Base-by-base conservation (phyloP, 2,888 invertebrate species). In the Xylota sylvarum region DNA sequence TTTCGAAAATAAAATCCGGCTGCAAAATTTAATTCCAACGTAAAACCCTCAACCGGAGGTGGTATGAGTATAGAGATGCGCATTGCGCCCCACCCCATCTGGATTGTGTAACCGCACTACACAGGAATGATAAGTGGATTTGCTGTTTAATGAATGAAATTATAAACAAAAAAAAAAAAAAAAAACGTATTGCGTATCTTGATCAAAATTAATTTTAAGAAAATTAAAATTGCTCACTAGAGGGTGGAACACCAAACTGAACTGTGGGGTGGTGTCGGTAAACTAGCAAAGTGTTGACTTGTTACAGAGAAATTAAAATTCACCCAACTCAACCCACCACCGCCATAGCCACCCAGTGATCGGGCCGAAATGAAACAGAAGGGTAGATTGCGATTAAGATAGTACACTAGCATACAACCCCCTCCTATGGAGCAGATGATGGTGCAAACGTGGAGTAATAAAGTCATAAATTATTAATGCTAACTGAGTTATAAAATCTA, bases 351-450 rank as follows among this genome's bases (percentile, higher is more conserved):
- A n/a, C 5, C 46, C 10, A 5, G 58, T 12, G 52, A 67, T 27
- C 43, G 52, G 52, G 64, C 17, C 19, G 37, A 74, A 70, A 69
- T 69, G 35, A 72, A 81, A 76, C 85, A 81, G 85, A 85, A 85
- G 85, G 85, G 85, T 81, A 85, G 85, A 85, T 85, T 81, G 72
- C 80, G 81, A 85, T 85, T 80, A 72, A 85, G 85, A 85, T 85
- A 85, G 67, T 52, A 62, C 48, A 67, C 52, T 60, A 19, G 56
- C 17, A 9, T 10, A 19, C 46, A 43, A 12, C 88, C 89, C 88
- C 82, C 30, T 32, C 56, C 55, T 17, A 17, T 17, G 17, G 30
- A 62, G 56, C 72, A 77, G 64, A 56, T 65, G 72, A 76, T 81
- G 81, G 67, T 77, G 72, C 76, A 73, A 72, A 77, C 72, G 77